Base-by-base conservation (phyloP, 2,113 vertebrate species). In the Nycticorax nycticorax region DNA sequence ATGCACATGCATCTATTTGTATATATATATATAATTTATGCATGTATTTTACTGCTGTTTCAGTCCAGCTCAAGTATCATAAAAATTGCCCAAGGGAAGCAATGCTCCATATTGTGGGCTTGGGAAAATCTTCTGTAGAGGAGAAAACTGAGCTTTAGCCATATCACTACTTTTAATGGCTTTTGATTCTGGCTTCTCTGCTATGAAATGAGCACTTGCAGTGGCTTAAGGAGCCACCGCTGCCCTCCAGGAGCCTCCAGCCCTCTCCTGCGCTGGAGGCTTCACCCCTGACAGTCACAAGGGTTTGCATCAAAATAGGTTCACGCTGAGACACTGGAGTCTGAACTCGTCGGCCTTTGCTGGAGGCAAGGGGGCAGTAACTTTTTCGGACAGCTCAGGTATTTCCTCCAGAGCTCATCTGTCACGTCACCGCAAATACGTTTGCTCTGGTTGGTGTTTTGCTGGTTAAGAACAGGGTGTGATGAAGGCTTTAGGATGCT, bases 251-350 rank as follows among this genome's bases (percentile, higher is more conserved):
- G 35, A 82, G 24, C 21, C 10, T 50, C 37, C 62, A 81, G 32
- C 6, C 41, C 47, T 50, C 28, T 63, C 22, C 74, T 41, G 39
- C 1, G 3, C 57, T 48, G 80, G 13, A 69, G 67, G 9, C 28
- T 72, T 78, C 60, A 39, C 16, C 6, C 30, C 8, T n/a, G 64
- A 60, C 52, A 18, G 88, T 71, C 8, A 0, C 0, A 2, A 32
- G 66, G 28, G 16, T 96, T 89, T 93, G 85, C 96, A 96, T 90
- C 62, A 72, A 45, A 96, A 95, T 63, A 66, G 87, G 64, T 37
- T 77, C 8, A 0, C 5, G 80, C 89, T 89, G 93, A 81, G 92
- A 71, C 24, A 39, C 19, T 0, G 0, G 67, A 80, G 33, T 19
- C 39, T n/a, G 45, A 86, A 47, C 23, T 45, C 30, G 15, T 28